These are phyloP conservation scores for Augochlora pura DNA, from an alignment of 1,140 invertebrate genomes.

Conservation along the genomic window DNA sequence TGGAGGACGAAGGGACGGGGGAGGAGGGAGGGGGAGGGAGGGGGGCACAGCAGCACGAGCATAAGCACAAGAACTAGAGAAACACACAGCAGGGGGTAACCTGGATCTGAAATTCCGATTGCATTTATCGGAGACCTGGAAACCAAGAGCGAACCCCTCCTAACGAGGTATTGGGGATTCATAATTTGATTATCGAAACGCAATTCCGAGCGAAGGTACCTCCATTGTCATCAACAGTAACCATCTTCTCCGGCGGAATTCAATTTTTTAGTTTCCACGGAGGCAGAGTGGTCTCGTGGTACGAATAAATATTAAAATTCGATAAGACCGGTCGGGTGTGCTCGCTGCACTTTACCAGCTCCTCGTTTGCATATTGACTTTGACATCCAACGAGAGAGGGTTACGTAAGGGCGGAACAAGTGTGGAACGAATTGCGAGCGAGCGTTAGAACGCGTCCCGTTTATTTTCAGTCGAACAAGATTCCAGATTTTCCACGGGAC, in stretches of 20 bases:
- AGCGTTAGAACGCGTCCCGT: background rate
- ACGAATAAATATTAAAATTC: conserved; percentile 59
- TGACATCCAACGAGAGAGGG: conserved; percentile 41
- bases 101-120: conserved; percentile 59
- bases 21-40: too few relatives aligned
- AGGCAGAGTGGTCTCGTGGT: conserved; percentile 14
- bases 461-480: background rate
- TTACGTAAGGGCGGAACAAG: conserved; percentile 25
- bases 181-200: conserved; percentile 66
- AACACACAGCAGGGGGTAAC: conserved; percentile 14
- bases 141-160: conserved; percentile 21
- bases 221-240: conserved; percentile 53
- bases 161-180: conserved; percentile 24
- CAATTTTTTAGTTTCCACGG: conserved; percentile 55
- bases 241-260: conserved; percentile 42
- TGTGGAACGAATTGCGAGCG: background rate
- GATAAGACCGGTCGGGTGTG: conserved; percentile 37
- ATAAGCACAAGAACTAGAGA: conserved; percentile 20
- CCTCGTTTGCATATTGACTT: conserved; percentile 55
- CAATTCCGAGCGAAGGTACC: conserved; percentile 43
- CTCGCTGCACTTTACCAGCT: conserved; percentile 27
- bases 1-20: background rate
- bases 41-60: too few relatives aligned
- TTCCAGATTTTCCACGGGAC: too few relatives aligned
- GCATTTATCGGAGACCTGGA: conserved; percentile 43